Base-by-base conservation (phyloP, 37 sponge, comb jelly and placozoan genomes). In the Axinella damicornis region DNA sequence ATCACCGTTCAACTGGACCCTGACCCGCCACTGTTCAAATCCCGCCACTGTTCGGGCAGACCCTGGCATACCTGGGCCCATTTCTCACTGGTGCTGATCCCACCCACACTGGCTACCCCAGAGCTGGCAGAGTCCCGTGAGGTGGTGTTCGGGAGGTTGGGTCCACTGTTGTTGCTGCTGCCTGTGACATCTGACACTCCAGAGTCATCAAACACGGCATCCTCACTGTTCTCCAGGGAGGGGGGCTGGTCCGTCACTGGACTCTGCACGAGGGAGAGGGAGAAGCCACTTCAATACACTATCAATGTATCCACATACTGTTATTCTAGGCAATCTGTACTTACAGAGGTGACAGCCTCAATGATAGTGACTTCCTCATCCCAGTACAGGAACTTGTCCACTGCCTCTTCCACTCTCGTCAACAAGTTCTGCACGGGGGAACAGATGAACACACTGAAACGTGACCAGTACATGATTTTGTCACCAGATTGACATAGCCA, bases 321-420 rank as follows among this genome's bases (percentile, higher is more conserved):
- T 46, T 46, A 46, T 9, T 46, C 6, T 46, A 46, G 9, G 46
- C 46, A 46, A 46, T 46, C 46, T 46, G 24, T 75, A 37, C 82
- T 87, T 55, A 81, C 88, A 33, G 81, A 74, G 28, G 40, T 85
- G 25, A 84, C 90, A 56, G 86, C 76, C 75, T 96, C 96, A 54
- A 74, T 87, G 34, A 87, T 77, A 12, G 88, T 78, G 40, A 96
- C 88, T 55, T 96, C 96, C 40, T 92, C 96, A 60, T 96, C 96
- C 96, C 96, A 96, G 64, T 79, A 96, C 25, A 96, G 81, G 39
- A 83, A 95, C 69, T 77, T 64, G 55, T 95, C 93, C 68, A 95
- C 91, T 2, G 93, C 91, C 19, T 90, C 78, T 41, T 96, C 93
- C 54, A 92, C 90, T 56, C 96, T 65, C 40, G 65, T 88, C 41